Conservation (phyloP, 2,113 vertebrate genomes). For the Epinephelus lanceolatus region DNA sequence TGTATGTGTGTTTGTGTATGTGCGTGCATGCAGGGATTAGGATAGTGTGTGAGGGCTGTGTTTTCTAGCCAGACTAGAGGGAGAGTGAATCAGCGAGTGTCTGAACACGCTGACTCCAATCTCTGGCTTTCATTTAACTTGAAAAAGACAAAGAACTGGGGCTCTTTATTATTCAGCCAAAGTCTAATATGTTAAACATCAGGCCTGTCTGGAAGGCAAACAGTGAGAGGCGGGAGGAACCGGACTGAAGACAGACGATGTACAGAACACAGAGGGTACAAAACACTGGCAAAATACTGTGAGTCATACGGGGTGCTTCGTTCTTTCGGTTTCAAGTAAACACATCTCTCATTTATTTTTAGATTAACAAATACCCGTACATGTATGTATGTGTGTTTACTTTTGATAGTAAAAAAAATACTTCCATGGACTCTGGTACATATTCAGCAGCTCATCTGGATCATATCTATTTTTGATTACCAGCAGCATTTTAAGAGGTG, state of each 20-base stretch:
- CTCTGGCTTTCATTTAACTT: constrained; percentile 72
- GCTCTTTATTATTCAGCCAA: constrained; percentile 24
- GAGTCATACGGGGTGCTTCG: constrained; percentile 28
- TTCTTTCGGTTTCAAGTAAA: neutral
- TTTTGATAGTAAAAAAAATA: neutral
- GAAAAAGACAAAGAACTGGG: constrained; percentile 55
- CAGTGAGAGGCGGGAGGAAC: constrained; percentile 24
- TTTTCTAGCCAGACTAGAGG: constrained; percentile 50
- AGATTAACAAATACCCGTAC: neutral
- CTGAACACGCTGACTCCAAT: constrained; percentile 60
- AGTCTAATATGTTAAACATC: constrained; percentile 63
- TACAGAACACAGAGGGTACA: constrained; percentile 8
- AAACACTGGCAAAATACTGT: neutral
- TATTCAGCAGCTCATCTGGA: constrained; percentile 22
- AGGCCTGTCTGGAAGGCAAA: constrained; percentile 50
- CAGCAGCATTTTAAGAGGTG: neutral
- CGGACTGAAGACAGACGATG: constrained; percentile 24
- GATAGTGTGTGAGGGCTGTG: constrained; percentile 57
- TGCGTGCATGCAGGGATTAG: constrained; percentile 59
- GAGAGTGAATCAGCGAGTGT: constrained; percentile 50
- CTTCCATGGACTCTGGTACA: neutral
- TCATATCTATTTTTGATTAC: neutral
- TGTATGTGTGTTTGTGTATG: constrained; percentile 49
- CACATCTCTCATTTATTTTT: neutral
- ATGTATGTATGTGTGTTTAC: neutral